Evolutionary conservation across 1,140 invertebrate species (phyloP), one percentile per base, ranked within the genome.

Genomic region (Aporrectodea caliginosa): DNA sequence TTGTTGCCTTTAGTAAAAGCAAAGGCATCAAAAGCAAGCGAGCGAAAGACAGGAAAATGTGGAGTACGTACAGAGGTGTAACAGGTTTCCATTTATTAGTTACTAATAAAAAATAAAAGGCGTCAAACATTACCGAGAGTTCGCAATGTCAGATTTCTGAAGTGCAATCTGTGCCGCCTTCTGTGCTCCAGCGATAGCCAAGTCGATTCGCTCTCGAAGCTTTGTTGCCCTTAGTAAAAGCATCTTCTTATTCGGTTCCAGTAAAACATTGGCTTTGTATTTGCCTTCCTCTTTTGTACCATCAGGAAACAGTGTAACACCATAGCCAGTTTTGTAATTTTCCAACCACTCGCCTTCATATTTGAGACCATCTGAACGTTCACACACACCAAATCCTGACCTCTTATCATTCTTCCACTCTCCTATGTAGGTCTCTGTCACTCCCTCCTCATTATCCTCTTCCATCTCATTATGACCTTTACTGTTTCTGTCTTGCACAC

Each of bases 351-450:
- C 98, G n/a, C 98, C 98, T 86, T 98, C 96, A 89, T 98, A 98
- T 83, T 91, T 93, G 30, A 99, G 91, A 16, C 98, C 98, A 88
- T 99, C 98, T 70, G 95, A 97, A 58, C 98, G 92, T 88, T 99
- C 98, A 85, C 95, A 97, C 79, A 98, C 87, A 79, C 98, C 98
- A 88, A 97, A 99, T 30, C 98, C 98, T 29, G 93, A 94, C 68
- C 98, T 91, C 88, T 98, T 98, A 89, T 99, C 98, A 89, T 98
- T 98, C 89, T 99, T 99, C 98, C 98, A 99, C 89, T 99, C 98
- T 16, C 98, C 98, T 91, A 96, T 94, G 88, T 99, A 99, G 0
- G 95, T 98, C 91, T 99, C 98, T 2, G 94, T 97, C 35, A 98
- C 95, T 84, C 93, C 95, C 1, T 95, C 93, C 87, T 99, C 98